phyloP scores from a whole-genome alignment of 2,113 vertebrate species.

The Lepus americanus region DNA sequence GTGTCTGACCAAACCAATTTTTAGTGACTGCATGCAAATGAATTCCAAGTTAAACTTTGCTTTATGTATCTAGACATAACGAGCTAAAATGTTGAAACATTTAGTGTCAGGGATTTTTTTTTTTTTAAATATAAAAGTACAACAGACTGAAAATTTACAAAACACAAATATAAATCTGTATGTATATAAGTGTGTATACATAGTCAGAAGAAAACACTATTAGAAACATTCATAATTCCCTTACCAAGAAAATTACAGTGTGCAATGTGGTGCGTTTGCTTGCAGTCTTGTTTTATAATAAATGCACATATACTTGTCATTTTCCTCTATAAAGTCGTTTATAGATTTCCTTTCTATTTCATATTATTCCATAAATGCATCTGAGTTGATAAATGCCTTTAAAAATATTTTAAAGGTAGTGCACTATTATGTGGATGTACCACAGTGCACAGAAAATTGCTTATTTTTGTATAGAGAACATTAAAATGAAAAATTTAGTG shows the following conservation, averaged over 20 bases:
- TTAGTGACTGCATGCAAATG: neutral
- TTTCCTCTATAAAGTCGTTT: neutral
- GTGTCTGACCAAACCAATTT: neutral
- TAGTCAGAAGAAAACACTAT: neutral
- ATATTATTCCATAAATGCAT: neutral
- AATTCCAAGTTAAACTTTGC: neutral
- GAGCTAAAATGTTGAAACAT: neutral
- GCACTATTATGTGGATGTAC: neutral
- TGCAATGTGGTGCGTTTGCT: neutral
- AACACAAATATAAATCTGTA: neutral
- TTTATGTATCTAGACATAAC: neutral
- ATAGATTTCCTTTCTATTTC: neutral
- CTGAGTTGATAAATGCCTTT: neutral
- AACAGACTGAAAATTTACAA: neutral
- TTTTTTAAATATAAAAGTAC: neutral
- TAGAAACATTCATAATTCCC: neutral
- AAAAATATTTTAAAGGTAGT: constrained; percentile 12
- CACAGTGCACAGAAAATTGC: neutral
- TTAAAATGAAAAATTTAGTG: neutral
- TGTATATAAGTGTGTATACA: neutral
- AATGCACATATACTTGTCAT: neutral
- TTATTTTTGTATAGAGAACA: neutral
- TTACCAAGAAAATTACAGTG: neutral
- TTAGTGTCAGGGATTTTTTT: neutral
- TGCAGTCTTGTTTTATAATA: neutral